Evolutionary conservation across 2,888 invertebrate species (phyloP).

Genomic region (Aethes cnicana): DNA sequence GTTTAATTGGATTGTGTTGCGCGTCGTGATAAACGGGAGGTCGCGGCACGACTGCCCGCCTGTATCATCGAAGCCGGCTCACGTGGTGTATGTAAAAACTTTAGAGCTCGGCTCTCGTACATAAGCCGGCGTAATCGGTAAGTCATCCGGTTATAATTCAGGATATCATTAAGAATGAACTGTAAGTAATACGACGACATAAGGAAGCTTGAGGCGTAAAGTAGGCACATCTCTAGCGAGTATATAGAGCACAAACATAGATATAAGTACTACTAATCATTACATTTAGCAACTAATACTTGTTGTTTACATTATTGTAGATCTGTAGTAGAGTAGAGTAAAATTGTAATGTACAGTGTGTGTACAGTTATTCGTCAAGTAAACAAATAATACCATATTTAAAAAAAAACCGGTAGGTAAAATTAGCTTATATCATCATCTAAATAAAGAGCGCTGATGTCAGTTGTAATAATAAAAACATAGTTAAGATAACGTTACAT

Average conservation of each 20-base stretch:
- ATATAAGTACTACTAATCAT: too few species aligned
- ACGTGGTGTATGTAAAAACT: conserved; percentile 77
- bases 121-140: conserved; percentile 37
- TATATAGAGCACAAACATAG: too few species aligned
- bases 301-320: too few species aligned
- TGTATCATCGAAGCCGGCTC: conserved; percentile 69
- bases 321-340: too few species aligned
- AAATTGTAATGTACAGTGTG: too few species aligned
- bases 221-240: too few species aligned
- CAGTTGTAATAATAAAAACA: conserved; percentile 39
- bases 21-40: conserved; percentile 75
- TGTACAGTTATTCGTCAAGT: too few species aligned
- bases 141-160: conserved; percentile 39
- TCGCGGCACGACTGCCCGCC: conserved; percentile 70
- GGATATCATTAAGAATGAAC: not conserved
- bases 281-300: too few species aligned
- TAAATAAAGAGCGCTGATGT: conserved; percentile 55
- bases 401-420: conserved; percentile 41
- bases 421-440: conserved; percentile 48
- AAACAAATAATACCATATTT: too few species aligned
- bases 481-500: too few species aligned
- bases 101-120: conserved; percentile 60
- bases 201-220: not conserved
- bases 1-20: conserved; percentile 55
- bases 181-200: not conserved